Evolutionary conservation across 2,888 invertebrate species (phyloP), one percentile per base, ranked within the genome.

Genomic region (Zaprionus bogoriensis): DNA sequence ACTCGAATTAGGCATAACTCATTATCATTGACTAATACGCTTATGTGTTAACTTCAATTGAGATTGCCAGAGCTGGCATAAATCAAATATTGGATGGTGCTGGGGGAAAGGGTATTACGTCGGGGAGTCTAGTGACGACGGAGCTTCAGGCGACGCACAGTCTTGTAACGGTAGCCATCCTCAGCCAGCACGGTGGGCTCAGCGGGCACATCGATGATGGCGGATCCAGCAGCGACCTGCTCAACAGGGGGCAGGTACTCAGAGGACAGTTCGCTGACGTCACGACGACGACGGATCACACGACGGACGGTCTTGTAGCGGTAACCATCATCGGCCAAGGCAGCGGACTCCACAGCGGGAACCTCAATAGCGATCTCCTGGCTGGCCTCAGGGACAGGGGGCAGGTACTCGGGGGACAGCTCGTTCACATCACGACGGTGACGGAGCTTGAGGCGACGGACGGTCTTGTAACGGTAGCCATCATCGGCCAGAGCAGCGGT

Each of bases 391-490:
- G 55, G 72, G n/a, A 71, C 64, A 0, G 80, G 80, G 64, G 88
- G 88, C 66, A 88, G 41, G 48, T 88, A 88, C n/a, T 88, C 80
- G 1, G 46, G 42, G 23, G 70, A 36, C 2, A 88, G 50, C 52
- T 88, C 88, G 23, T 47, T 77, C 4, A 87, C 88, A 66, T 88
- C 89, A 80, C 88, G 87, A 63, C 88, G 88, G 0, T 66, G 77
- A 36, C 88, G 81, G 42, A 77, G 80, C 62, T 63, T 59, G 10
- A 59, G 28, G 7, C 59, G 59, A 53, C 59, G 59, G 3, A 59
- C 59, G 19, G 59, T 58, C 58, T 58, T 58, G 58, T 58, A 58
- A 38, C 59, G 59, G 46, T 51, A 23, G 28, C 59, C 67, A 54
- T 61, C 64, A 38, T 66, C 52, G 1, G 38, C 54, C 14, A 61